Conservation (phyloP, 2,888 invertebrate species). For the Ormyrus pomaceus region DNA sequence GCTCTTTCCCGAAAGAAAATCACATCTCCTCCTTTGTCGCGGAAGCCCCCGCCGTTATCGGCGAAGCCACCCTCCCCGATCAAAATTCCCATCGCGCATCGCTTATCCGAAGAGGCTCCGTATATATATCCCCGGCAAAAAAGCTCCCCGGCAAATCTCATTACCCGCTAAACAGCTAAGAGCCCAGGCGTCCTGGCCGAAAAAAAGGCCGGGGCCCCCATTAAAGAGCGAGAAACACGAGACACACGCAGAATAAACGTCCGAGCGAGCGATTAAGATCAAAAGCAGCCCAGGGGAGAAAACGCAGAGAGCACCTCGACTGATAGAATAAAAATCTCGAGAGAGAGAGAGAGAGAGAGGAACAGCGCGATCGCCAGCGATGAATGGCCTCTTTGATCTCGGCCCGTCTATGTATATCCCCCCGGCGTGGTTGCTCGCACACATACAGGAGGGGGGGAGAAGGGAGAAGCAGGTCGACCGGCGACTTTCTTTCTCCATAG, state of each 20-base stretch:
- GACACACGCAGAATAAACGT: conserved; percentile 38
- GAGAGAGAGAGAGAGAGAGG: conserved; percentile 12
- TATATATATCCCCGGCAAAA: neutral
- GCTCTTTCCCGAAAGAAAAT: no score
- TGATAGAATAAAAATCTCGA: conserved; percentile 53
- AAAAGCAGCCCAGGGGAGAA: conserved; percentile 34
- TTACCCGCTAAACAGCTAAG: conserved; percentile 12
- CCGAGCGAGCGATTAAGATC: conserved; percentile 51
- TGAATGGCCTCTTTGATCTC: conserved; percentile 72
- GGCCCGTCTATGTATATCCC: conserved; percentile 61
- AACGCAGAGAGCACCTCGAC: neutral
- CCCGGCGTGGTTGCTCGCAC: conserved; percentile 56
- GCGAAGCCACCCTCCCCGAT: neutral
- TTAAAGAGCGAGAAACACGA: conserved; percentile 1
- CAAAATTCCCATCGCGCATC: neutral
- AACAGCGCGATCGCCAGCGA: conserved; percentile 56
- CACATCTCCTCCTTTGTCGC: no score
- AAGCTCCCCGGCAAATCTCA: conserved; percentile 3
- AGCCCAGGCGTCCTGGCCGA: neutral
- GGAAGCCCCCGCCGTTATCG: no score
- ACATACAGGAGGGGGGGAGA: conserved; percentile 17
- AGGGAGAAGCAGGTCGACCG: conserved; percentile 37
- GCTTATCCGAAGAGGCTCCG: no score
- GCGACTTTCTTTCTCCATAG: conserved; percentile 39
- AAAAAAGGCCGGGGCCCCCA: neutral